These are phyloP conservation scores for Gymnogyps californianus DNA, from an alignment of 2,113 vertebrate species.

Conservation along the genomic window DNA sequence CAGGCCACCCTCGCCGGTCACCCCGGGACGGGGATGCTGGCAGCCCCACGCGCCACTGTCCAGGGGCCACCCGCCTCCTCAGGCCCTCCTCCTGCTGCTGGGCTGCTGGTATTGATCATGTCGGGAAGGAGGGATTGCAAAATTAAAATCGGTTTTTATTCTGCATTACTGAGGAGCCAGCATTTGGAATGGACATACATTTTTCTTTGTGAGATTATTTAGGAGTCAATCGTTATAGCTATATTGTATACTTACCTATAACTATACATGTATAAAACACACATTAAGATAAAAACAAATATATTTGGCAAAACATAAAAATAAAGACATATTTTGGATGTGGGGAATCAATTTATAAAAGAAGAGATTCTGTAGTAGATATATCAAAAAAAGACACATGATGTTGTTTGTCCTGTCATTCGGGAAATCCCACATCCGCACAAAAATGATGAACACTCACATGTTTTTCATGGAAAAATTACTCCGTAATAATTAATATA, in stretches of 20 bases:
- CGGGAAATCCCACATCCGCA: background rate
- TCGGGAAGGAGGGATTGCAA: background rate
- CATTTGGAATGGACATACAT: background rate
- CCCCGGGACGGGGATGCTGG: background rate
- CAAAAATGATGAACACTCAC: background rate
- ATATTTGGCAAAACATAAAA: background rate
- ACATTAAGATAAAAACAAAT: background rate
- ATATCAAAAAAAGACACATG: background rate
- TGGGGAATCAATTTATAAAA: background rate
- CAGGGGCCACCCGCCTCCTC: background rate
- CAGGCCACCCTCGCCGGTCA: background rate
- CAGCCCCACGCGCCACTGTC: background rate
- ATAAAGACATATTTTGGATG: background rate
- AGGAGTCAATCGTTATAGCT: background rate
- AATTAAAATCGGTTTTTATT: background rate
- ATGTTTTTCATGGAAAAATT: background rate
- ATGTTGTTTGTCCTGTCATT: background rate
- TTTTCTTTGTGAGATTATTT: background rate
- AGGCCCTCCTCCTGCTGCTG: background rate
- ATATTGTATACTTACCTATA: background rate
- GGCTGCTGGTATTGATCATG: fast-evolving
- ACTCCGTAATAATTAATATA: background rate
- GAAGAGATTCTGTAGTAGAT: background rate
- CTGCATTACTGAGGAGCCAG: background rate
- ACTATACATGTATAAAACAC: background rate